Evolutionary conservation across 2,113 vertebrate species (phyloP), one percentile per base, ranked within the genome.

Genomic region (Nannospalax galili): DNA sequence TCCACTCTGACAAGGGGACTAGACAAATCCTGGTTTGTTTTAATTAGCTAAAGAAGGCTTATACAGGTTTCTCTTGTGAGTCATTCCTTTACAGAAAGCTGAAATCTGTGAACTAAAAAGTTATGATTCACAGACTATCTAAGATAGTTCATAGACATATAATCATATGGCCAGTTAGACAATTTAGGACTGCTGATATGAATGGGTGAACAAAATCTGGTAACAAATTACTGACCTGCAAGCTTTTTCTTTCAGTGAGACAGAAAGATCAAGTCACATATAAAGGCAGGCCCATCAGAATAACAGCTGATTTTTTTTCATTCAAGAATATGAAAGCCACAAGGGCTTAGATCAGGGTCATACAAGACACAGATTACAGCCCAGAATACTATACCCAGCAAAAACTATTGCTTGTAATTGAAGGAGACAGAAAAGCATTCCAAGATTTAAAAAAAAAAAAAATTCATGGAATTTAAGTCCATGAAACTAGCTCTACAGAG

Each of bases 141-240:
- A 35, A 60, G n/a, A 74, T 6, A 74, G 40, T 88, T 11, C 73
- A 37, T 94, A 67, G 45, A 92, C 88, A 86, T 69, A n/a, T 74
- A 80, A 28, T 87, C 22, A 74, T 9, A 42, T 42, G 37, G 58
- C 73, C 90, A 37, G 28, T 65, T 0, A 52, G 42, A 48, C 74
- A 32, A 0, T 82, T 94, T 82, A 77, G 4, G 26, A 93, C 85
- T 92, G 37, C 40, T 7, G 48, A 52, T 11, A 52, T 97, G 97
- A 96, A 52, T 7, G 48, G 48, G 48, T 75, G 73, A 75, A 97
- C 97, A 98, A 97, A 97, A 97, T 97, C 97, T 98, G 26, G 45
- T 98, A 94, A 97, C 97, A 93, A 96, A 97, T 96, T 97, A 67
- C 97, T 97, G 97, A 97, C 26, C 40, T 26, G 98, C 98, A 98